Evolutionary conservation across 1,140 invertebrate species (phyloP).

Genomic region (Drosophila mauritiana): DNA sequence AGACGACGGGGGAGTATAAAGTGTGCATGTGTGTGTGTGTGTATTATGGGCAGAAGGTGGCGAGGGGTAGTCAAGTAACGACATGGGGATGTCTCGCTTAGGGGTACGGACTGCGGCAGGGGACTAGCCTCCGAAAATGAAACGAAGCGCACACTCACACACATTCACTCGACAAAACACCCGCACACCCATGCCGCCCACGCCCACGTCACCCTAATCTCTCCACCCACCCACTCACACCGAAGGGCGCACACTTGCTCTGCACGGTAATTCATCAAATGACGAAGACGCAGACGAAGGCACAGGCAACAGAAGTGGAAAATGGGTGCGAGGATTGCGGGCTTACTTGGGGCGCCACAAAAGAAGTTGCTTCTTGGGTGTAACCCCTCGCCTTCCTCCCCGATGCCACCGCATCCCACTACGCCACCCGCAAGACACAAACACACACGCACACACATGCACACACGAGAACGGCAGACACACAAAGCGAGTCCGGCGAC

Average conservation of each 20-base stretch:
- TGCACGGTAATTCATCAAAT: slow-evolving; percentile 82
- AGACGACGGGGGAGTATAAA: not conserved
- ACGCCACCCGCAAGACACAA: slow-evolving; percentile 2
- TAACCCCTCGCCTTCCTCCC: slow-evolving; percentile 9
- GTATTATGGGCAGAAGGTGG: slow-evolving; percentile 10
- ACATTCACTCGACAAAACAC: slow-evolving; percentile 10
- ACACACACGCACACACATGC: not conserved
- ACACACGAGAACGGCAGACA: slow-evolving; percentile 17
- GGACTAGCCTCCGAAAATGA: slow-evolving; percentile 66
- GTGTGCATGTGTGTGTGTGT: slow-evolving; percentile 50
- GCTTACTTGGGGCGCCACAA: slow-evolving; percentile 66
- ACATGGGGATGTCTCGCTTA: slow-evolving; percentile 55
- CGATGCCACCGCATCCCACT: slow-evolving; percentile 10
- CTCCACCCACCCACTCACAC: slow-evolving; percentile 9
- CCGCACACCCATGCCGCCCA: slow-evolving; percentile 9
- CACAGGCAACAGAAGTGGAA: slow-evolving; percentile 22
- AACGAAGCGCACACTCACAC: slow-evolving; percentile 48
- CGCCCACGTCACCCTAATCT: slow-evolving; percentile 3
- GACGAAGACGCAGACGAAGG: slow-evolving; percentile 62
- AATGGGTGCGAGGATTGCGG: slow-evolving; percentile 19
- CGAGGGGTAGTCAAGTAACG: slow-evolving; percentile 23
- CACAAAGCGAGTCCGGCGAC: slow-evolving; percentile 52
- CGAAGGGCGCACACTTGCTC: slow-evolving; percentile 74
- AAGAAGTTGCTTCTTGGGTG: slow-evolving; percentile 80
- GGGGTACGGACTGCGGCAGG: slow-evolving; percentile 19